Conservation (phyloP, 2,888 invertebrate genomes). For the Nymphalis polychloros region DNA sequence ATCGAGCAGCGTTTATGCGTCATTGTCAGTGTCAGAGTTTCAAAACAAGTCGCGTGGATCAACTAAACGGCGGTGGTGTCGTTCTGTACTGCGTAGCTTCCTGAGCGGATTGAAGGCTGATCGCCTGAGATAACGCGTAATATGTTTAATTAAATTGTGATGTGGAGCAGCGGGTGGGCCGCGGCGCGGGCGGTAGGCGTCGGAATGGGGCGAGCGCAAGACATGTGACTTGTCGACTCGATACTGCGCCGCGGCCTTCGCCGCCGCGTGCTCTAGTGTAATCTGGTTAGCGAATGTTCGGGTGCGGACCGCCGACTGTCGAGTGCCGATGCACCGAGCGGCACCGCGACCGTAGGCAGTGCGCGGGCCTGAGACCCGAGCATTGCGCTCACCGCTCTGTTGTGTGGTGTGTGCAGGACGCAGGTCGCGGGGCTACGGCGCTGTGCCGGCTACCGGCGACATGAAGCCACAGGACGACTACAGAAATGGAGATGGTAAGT, state of each 20-base stretch:
- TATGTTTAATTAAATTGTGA: constrained; percentile 32
- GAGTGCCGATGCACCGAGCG: constrained; percentile 8
- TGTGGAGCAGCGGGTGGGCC: constrained; percentile 12
- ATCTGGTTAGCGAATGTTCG: constrained; percentile 49
- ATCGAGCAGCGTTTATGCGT: constrained; percentile 22
- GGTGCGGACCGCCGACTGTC: constrained; percentile 12
- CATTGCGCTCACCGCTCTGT: constrained; percentile 26
- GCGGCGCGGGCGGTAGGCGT: constrained; percentile 17
- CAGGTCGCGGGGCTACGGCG: constrained; percentile 29
- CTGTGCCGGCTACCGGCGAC: constrained; percentile 35
- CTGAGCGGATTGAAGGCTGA: constrained; percentile 18
- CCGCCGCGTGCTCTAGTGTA: constrained; percentile 46
- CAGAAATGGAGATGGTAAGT: constrained; percentile 67
- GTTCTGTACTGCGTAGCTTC: constrained; percentile 22
- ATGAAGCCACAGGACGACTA: constrained; percentile 64
- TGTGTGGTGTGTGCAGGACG: constrained; percentile 32
- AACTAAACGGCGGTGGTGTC: constrained; percentile 17
- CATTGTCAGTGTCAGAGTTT: constrained; percentile 39
- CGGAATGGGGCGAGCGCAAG: constrained; percentile 19
- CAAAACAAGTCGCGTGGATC: constrained; percentile 44
- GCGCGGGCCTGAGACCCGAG: neutral
- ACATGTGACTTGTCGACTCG: constrained; percentile 32
- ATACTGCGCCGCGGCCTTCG: constrained; percentile 39
- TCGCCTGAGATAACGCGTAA: constrained; percentile 28
- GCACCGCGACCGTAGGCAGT: neutral